Base-by-base conservation (phyloP, 2,888 invertebrate species). In the Galerucella pusilla region DNA sequence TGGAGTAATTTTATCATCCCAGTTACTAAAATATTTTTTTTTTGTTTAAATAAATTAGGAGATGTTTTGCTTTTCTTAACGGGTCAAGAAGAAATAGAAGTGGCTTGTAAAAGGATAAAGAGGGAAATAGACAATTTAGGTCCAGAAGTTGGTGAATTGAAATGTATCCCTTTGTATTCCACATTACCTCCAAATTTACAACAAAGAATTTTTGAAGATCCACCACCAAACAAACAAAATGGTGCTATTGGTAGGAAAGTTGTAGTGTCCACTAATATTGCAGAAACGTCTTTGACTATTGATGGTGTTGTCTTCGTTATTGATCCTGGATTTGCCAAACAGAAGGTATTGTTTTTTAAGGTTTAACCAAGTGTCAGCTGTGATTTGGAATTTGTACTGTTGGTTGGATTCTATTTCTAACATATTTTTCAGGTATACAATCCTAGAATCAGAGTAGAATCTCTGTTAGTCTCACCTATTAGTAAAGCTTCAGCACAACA, bases 291-390 rank as follows among this genome's bases (percentile, higher is more conserved):
- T 0, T 88, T 99, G 35, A 99, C 99, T 6, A 99, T 99, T 83
- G 99, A 99, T 84, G 99, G 99, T 66, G 98, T 99, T 1, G 99
- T 99, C 12, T 99, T 98, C 86, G 99, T 99, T 11, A 99, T 99
- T 85, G 99, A 99, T 88, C 99, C 99, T 0, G 99, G 99, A 11
- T 99, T 99, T 89, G 97, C 99, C 0, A 99, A 99, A 85, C 99
- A 99, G 87, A 99, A 99, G 90, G 72, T 67, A 65, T 16, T n/a
- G 14, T 9, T 35, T 5, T 6, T 35, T 35, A 35, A 35, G 35
- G 1, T 35, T 35, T 35, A 35, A 7, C 5, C 7, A 42, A 42
- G 7, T 42, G 7, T 42, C 9, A 9, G 35, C 7, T 42, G 7
- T 42, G 35, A 42, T 42, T 9, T 9, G 35, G 7, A 7, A 9